Conservation (phyloP, 2,888 invertebrate species). For the Argynnis bischoffii region DNA sequence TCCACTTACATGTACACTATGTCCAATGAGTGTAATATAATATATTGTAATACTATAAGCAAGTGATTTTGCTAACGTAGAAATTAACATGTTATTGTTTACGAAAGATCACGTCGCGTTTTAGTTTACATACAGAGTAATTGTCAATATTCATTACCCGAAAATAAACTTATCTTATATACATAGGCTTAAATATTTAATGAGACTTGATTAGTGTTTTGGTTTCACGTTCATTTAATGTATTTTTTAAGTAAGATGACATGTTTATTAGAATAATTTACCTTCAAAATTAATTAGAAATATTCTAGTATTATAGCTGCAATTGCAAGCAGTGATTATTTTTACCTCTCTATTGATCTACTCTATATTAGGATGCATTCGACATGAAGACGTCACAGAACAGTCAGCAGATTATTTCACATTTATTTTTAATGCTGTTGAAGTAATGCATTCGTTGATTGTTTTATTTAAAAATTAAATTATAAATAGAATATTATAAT, state of each 20-base stretch:
- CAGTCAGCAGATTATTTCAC: constrained; percentile 11
- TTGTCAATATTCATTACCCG: not conserved
- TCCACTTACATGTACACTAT: not conserved
- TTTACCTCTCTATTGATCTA: not conserved
- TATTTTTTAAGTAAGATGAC: no score
- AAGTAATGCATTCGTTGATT: no score
- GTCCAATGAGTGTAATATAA: not conserved
- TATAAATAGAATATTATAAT: no score
- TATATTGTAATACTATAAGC: constrained; percentile 1
- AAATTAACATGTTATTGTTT: constrained; percentile 54
- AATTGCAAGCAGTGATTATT: not conserved
- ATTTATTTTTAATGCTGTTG: not conserved
- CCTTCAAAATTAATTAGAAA: no score
- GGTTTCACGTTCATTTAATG: no score
- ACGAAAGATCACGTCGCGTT: constrained; percentile 46
- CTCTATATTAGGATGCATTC: constrained; percentile 1
- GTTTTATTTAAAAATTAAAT: no score
- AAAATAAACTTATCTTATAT: no score
- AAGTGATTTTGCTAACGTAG: constrained; percentile 48
- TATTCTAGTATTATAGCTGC: no score
- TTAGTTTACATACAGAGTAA: constrained; percentile 49
- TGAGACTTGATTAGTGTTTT: no score
- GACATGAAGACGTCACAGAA: not conserved
- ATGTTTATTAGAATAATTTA: no score
- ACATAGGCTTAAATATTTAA: no score